phyloP scores from a whole-genome alignment of 2,888 invertebrate species.

The Exocentrus adspersus region DNA sequence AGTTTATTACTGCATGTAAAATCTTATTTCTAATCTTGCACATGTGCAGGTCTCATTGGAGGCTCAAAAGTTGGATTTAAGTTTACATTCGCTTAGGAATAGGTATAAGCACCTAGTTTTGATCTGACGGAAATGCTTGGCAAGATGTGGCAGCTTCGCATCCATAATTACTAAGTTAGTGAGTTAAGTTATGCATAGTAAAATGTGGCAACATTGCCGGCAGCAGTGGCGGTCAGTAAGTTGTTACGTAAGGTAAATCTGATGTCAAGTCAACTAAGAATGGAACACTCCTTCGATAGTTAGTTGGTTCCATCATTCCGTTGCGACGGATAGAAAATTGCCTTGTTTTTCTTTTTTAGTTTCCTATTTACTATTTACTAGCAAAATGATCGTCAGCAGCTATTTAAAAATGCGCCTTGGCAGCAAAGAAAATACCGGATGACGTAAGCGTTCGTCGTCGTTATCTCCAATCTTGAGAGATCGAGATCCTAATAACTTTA shows the following conservation, averaged over 20 bases:
- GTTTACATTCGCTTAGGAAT: neutral
- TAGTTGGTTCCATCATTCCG: too few relatives aligned
- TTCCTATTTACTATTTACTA: neutral
- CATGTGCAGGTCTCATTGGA: too few relatives aligned
- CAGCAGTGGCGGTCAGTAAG: conserved; percentile 36
- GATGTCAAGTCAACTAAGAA: conserved; percentile 34
- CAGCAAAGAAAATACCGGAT: neutral
- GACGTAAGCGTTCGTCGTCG: neutral
- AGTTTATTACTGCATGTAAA: too few relatives aligned
- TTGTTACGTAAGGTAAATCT: conserved; percentile 33
- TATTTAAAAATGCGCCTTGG: neutral
- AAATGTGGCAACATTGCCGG: conserved; percentile 30
- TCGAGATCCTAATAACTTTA: neutral
- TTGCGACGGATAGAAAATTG: conserved; percentile 2
- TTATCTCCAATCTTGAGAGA: neutral
- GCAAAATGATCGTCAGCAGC: neutral
- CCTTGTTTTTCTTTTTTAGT: neutral
- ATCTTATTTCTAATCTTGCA: too few relatives aligned
- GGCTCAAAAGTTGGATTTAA: too few relatives aligned
- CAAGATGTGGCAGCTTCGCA: conserved; percentile 10
- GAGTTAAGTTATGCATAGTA: conserved; percentile 26
- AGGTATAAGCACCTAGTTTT: too few relatives aligned
- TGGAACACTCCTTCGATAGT: conserved; percentile 13
- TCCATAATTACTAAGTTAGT: conserved; percentile 20
- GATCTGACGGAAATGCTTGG: neutral